Evolutionary conservation across 2,113 vertebrate genomes (phyloP).

Genomic region (Tichodroma muraria): DNA sequence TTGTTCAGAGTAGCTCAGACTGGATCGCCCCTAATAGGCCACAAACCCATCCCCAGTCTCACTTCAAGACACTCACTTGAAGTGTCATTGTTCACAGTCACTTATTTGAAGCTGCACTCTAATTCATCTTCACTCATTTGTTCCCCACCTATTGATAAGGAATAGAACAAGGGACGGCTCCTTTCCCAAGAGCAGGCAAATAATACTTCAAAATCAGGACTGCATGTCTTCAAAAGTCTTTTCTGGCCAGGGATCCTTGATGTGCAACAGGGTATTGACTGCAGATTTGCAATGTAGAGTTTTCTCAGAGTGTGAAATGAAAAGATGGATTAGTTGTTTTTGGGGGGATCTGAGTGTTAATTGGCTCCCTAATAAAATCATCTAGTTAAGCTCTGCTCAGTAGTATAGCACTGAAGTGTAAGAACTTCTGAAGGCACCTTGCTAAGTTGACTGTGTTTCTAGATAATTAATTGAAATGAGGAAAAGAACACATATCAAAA

Average conservation of each 20-base stretch:
- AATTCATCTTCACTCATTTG: neutral
- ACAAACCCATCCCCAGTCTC: neutral
- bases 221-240: neutral
- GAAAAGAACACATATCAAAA: neutral
- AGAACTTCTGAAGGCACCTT: constrained; percentile 49
- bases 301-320: constrained; percentile 31
- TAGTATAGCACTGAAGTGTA: neutral
- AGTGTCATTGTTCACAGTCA: neutral
- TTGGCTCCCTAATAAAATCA: constrained; percentile 57
- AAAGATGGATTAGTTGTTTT: constrained; percentile 35
- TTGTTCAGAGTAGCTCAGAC: neutral
- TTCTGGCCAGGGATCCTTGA: neutral
- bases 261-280: neutral
- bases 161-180: neutral
- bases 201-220: neutral
- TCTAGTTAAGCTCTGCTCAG: constrained; percentile 45
- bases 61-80: neutral
- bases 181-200: neutral
- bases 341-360: constrained; percentile 27
- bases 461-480: constrained; percentile 61
- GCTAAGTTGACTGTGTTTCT: constrained; percentile 34
- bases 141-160: neutral
- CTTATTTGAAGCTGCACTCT: neutral
- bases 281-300: neutral
- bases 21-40: neutral